Conservation (phyloP, 2,113 vertebrate species). For the Gavialis gangeticus region DNA sequence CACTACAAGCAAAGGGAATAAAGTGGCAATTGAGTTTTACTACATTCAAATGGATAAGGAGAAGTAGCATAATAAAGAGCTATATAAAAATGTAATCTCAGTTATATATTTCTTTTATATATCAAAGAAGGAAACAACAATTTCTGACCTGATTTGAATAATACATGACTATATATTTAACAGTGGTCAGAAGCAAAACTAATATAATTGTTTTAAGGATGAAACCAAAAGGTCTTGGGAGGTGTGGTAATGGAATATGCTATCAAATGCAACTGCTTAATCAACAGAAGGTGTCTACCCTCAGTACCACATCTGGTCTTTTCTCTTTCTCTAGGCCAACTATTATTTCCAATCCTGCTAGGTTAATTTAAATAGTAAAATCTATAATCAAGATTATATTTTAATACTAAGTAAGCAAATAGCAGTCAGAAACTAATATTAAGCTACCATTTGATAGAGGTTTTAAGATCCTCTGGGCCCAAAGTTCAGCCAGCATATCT, state of each 20-base stretch:
- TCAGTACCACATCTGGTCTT: neutral
- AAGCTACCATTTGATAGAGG: slow-evolving; percentile 35
- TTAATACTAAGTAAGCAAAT: slow-evolving; percentile 51
- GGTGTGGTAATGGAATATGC: neutral
- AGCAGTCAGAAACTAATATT: slow-evolving; percentile 26
- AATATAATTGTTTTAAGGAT: neutral
- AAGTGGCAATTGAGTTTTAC: neutral
- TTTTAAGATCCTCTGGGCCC: slow-evolving; percentile 14
- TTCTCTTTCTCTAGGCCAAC: neutral
- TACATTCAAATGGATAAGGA: neutral
- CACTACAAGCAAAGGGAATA: neutral
- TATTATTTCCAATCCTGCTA: slow-evolving; percentile 24
- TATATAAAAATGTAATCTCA: neutral
- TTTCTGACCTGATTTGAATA: neutral
- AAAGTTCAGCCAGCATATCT: slow-evolving; percentile 34
- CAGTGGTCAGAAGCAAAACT: neutral
- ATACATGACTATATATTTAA: neutral
- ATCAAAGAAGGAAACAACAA: neutral
- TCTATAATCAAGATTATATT: slow-evolving; percentile 21
- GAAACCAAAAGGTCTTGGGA: neutral
- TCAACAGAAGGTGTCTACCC: neutral
- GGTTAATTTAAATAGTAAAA: slow-evolving; percentile 35
- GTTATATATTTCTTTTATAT: neutral
- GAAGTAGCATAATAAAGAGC: neutral
- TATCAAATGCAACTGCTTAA: neutral